phyloP scores from a whole-genome alignment of 2,888 invertebrate species.

The Brachyopa scutellaris region DNA sequence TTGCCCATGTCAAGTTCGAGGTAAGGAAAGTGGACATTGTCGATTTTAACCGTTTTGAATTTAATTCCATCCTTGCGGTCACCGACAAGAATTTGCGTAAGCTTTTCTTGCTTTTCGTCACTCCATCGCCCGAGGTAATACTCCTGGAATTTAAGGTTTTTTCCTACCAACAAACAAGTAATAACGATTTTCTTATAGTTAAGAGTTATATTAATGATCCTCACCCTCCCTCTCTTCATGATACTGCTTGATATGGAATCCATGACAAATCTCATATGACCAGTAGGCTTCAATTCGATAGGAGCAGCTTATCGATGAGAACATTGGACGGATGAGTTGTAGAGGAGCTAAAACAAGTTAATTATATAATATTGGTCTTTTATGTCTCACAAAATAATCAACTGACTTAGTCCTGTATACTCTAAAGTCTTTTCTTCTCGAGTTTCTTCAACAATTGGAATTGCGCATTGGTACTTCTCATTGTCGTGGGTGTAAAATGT shows the following conservation, averaged over 20 bases:
- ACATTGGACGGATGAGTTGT: conserved; percentile 89
- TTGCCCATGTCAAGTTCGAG: conserved; percentile 93
- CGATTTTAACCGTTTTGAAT: conserved; percentile 88
- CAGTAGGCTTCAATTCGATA: conserved; percentile 95
- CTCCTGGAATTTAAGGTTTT: conserved; percentile 91
- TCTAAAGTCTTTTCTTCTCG: conserved; percentile 79
- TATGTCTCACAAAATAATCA: neutral
- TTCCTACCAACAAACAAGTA: conserved; percentile 84
- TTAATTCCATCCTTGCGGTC: conserved; percentile 83
- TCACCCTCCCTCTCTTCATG: conserved; percentile 95
- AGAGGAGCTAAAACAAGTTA: conserved; percentile 88
- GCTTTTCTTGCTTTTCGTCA: conserved; percentile 84
- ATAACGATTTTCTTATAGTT: neutral
- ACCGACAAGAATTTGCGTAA: conserved; percentile 83
- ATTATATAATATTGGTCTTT: too few species aligned
- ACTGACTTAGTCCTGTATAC: conserved; percentile 77
- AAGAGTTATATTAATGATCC: neutral
- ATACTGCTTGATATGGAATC: conserved; percentile 94
- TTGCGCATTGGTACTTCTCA: conserved; percentile 91
- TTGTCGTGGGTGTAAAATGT: conserved; percentile 85
- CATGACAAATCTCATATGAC: conserved; percentile 98
- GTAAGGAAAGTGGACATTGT: conserved; percentile 94
- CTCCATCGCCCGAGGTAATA: conserved; percentile 92
- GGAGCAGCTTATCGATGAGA: conserved; percentile 90
- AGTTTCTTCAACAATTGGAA: conserved; percentile 85